Evolutionary conservation across 2,113 vertebrate genomes (phyloP), one percentile per base, ranked within the genome.

Genomic region (Toxotes chatareus): DNA sequence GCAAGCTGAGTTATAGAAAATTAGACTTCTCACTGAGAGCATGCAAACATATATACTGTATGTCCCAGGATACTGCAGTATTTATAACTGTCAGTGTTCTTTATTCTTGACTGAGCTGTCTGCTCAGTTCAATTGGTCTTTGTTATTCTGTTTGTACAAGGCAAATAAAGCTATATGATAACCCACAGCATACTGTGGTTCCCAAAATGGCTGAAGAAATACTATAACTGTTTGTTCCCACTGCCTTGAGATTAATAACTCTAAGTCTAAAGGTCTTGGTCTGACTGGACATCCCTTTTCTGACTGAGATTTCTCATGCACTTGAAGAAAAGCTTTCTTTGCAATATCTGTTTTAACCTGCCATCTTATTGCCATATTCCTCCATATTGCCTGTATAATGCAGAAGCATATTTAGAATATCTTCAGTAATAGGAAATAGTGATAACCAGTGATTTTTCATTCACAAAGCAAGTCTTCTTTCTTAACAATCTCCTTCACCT

Each of bases 131-230:
- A 56, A 19, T 17, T 42, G 38, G 0, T 75, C 34, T 73, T 55
- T 78, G 71, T 53, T 82, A 10, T 71, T 62, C 17, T 74, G 46
- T 74, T 69, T 71, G 55, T 36, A 16, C 42, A 59, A 59, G 59
- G 68, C 31, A 51, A 76, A 73, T 46, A 82, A 40, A 36, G 49
- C 51, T 27, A n/a, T 36, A 63, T 46, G 2, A 72, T 73, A 71
- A 60, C 17, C 38, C 4, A 62, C 3, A 51, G 16, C 42, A 47
- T 7, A 47, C n/a, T 49, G 27, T 34, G 27, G 12, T 31, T 31
- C 49, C 23, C 5, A 14, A 56, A 55, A 19, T 66, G 13, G 63
- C 2, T 70, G 6, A 64, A 36, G 40, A 47, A 46, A 56, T 47
- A 46, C 4, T 46, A 19, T 21, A 7, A 53, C 36, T 47, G 1